A percentile compares a stretch with the other conserved stretches of the same genome.
These are phyloP conservation scores for Sardina pilchardus DNA, from an alignment of 2,113 vertebrate genomes.

Conservation along the genomic window DNA sequence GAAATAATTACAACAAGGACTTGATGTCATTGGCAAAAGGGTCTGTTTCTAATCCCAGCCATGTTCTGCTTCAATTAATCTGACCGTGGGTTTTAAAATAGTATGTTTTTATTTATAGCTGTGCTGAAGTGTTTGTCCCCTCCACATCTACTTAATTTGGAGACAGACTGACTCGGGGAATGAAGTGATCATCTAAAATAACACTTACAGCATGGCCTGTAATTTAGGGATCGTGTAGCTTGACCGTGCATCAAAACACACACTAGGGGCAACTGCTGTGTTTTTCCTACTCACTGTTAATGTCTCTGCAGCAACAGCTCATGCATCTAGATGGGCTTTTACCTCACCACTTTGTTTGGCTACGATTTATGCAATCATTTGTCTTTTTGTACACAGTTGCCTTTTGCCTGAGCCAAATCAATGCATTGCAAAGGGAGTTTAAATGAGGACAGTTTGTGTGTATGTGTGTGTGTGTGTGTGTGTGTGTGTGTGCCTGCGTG, in stretches of 20 bases:
- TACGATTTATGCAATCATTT: constrained; percentile 30
- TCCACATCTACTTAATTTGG: constrained; percentile 57
- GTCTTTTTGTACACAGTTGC: constrained; percentile 24
- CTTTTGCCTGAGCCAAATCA: constrained; percentile 7
- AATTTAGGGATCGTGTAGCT: constrained; percentile 67
- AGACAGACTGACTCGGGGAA: constrained; percentile 62
- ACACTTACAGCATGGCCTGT: constrained; percentile 59
- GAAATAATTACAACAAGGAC: constrained; percentile 6
- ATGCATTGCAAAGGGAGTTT: constrained; percentile 40
- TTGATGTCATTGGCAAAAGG: not conserved
- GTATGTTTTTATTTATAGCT: not conserved
- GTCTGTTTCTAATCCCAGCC: not conserved
- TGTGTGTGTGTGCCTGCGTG: not conserved
- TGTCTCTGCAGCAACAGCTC: constrained; percentile 32
- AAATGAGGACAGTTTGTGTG: constrained; percentile 49
- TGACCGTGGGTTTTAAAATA: constrained; percentile 3
- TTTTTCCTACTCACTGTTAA: constrained; percentile 46
- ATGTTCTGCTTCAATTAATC: not conserved
- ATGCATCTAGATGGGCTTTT: constrained; percentile 51
- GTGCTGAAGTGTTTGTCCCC: not conserved
- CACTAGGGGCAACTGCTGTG: constrained; percentile 58
- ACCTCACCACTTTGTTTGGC: constrained; percentile 54
- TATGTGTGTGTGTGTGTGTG: not conserved
- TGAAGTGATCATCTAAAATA: constrained; percentile 69
- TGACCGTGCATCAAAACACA: constrained; percentile 54